Base-by-base conservation (phyloP, 1,140 invertebrate species). In the Proctacanthus coquilletti region DNA sequence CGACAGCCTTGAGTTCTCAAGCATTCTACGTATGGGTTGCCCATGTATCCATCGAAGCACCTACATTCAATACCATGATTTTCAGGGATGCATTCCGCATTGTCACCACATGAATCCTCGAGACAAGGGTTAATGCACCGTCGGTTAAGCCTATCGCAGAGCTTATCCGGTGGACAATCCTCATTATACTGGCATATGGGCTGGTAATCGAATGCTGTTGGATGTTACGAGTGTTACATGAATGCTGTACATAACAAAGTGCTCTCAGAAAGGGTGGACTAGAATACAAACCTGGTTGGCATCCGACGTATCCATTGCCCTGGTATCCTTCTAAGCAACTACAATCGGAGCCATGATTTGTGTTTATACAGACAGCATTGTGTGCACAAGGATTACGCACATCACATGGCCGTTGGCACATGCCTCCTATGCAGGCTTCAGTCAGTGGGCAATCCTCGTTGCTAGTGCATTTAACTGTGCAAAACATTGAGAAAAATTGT, bases 141-240 rank as follows among this genome's bases (percentile, higher is more conserved):
- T 50, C 83, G 68, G 47, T 86, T 86, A 10, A 85, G 61, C 36
- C 81, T 68, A 61, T 87, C 83, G 52, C 84, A 88, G 2, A 83
- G 62, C 45, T 84, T 74, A 42, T 80, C 69, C 1, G 80, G 76
- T 39, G 83, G 80, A 60, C 85, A 89, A 49, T 89, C 84, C 66
- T 86, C 83, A 46, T 88, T 87, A 53, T 85, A 86, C 52, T 88
- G 82, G 50, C 88, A 92, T 23, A 86, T 69, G 41, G 79, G 74
- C 48, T 71, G n/a, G n/a, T n/a, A n/a, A n/a, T n/a, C n/a, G n/a
- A n/a, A n/a, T n/a, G n/a, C n/a, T n/a, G n/a, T n/a, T n/a, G n/a
- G n/a, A n/a, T n/a, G n/a, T n/a, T n/a, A n/a, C n/a, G n/a, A n/a
- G n/a, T n/a, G n/a, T n/a, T n/a, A n/a, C n/a, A n/a, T n/a, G n/a